Base-by-base conservation (phyloP, 2,888 invertebrate genomes). In the Drosophila neotestacea region DNA sequence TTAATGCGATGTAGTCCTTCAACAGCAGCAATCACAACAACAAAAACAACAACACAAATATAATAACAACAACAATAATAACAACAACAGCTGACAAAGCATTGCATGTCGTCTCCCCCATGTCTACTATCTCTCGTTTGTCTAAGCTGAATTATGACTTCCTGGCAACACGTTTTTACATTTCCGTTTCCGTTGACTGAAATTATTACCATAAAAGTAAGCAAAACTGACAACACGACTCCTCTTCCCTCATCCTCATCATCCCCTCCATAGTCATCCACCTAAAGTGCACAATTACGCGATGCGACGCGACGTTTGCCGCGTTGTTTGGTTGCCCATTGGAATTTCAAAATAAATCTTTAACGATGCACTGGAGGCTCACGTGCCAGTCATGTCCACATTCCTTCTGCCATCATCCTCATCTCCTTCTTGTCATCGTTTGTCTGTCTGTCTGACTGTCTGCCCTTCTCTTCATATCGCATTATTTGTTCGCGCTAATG, bases 131-230 rank as follows among this genome's bases (percentile, higher is more conserved):
- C 73, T 85, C 47, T 74, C 81, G 87, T 85, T 86, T 88, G 85
- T 84, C 85, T 88, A 88, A 85, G 87, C 85, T 85, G 77, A 85
- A 84, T 86, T 81, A 85, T 88, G 85, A 86, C 81, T 88, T 85
- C 88, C 85, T 88, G 88, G 75, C 73, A 88, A 88, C 85, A 86
- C 88, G 79, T 88, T 85, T 85, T 88, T 88, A 85, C 84, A 85
- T 85, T 88, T 85, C 85, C 85, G 79, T 76, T 85, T 88, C 85
- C 87, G 85, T 55, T 83, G 72, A 73, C 85, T 79, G 77, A 88
- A 85, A 85, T 86, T 79, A 88, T 85, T 84, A 81, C 79, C 86
- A 84, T 77, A 82, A 88, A 82, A 73, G 88, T 88, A 77, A 85
- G 77, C 75, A 79, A 67, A 73, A 76, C 76, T 66, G 70, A 54